Conservation (phyloP, 1,140 invertebrate genomes). For the Diachasmimorpha longicaudata region DNA sequence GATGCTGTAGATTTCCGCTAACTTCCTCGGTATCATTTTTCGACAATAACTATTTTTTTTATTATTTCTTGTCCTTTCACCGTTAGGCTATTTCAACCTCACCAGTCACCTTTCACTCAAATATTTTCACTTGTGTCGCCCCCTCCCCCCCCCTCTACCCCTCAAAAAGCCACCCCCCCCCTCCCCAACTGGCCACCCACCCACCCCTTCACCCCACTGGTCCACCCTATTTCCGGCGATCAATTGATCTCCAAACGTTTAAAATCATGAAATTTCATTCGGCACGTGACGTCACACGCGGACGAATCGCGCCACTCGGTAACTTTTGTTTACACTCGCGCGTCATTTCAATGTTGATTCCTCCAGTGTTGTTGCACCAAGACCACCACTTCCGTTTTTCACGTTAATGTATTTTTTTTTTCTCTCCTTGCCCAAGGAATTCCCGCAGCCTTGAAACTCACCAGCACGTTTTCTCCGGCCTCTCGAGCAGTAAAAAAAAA, state of each 20-base stretch:
- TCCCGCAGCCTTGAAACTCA: not conserved
- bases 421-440: not conserved
- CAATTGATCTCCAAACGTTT: not conserved
- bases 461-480: not conserved
- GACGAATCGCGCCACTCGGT: conserved; percentile 21
- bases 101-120: not conserved
- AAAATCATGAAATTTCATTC: not conserved
- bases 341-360: conserved; percentile 13
- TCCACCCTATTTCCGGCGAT: too few relatives aligned
- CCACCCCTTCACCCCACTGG: not conserved
- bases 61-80: conserved; percentile 1
- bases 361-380: not conserved
- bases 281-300: conserved; percentile 23
- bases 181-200: not conserved
- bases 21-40: conserved; percentile 9
- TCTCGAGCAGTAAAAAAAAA: not conserved
- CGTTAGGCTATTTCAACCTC: not conserved
- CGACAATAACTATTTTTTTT: not conserved
- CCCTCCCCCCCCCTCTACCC: not conserved
- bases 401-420: not conserved
- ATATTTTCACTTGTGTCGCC: not conserved
- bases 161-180: not conserved
- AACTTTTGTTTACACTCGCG: conserved; percentile 20
- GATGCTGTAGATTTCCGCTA: not conserved
- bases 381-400: not conserved